phyloP scores from a whole-genome alignment of 2,113 vertebrate genomes.

The Sclerurus mexicanus region DNA sequence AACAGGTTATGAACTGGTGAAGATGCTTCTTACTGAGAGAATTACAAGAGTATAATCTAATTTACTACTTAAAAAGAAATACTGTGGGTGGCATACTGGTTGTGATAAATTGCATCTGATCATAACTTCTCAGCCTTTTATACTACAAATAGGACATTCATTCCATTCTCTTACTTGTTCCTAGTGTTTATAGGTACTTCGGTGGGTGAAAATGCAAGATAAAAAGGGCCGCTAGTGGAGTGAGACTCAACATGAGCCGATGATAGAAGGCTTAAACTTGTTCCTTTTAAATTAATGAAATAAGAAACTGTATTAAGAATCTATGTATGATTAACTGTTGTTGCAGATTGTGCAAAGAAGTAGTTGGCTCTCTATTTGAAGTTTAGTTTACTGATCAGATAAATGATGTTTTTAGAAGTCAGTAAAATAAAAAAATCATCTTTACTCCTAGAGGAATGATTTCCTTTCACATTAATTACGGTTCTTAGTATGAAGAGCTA shows the following conservation, averaged over 20 bases:
- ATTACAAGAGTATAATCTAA: background rate
- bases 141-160: background rate
- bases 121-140: background rate
- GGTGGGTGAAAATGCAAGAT: background rate
- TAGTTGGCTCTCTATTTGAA: background rate
- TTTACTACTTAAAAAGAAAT: background rate
- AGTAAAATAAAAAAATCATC: background rate
- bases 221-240: background rate
- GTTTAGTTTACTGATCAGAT: background rate
- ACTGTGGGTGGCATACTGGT: background rate
- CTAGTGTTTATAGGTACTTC: background rate
- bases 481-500: background rate
- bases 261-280: background rate
- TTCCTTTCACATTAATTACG: background rate
- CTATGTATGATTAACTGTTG: background rate
- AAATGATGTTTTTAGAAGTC: background rate
- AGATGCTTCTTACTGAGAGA: background rate
- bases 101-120: background rate
- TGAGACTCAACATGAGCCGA: background rate
- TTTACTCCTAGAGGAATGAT: background rate
- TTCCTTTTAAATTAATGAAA: background rate
- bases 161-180: background rate
- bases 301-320: background rate
- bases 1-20: background rate
- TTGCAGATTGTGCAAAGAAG: background rate